A percentile compares a stretch with the other conserved stretches of the same genome.
Evolutionary conservation across 2,797 vertebrate genomes (phyloP).

Genomic region (Peromyscus attwateri): DNA sequence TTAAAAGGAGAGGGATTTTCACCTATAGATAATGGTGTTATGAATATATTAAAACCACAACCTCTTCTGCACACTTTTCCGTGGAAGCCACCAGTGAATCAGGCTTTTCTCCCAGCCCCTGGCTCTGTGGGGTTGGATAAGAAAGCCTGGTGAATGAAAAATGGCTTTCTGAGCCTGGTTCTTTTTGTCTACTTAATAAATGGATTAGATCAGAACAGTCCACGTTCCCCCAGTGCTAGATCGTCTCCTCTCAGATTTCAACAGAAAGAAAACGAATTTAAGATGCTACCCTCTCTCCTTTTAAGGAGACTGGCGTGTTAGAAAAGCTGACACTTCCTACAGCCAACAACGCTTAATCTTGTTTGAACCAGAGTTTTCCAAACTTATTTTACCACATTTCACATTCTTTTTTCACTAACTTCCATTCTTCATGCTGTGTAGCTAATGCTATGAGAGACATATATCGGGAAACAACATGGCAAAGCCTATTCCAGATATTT

Average conservation of each 20-base stretch:
- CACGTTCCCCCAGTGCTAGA: background rate
- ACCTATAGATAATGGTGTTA: background rate
- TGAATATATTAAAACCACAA: background rate
- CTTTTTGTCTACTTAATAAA: background rate
- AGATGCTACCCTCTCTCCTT: background rate
- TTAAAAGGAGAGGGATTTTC: background rate
- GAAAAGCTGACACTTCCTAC: background rate
- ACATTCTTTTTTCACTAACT: background rate
- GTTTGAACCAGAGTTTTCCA: slow-evolving; percentile 36
- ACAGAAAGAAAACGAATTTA: background rate
- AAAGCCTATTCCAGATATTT: slow-evolving; percentile 2
- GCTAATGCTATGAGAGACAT: background rate
- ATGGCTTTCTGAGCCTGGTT: background rate
- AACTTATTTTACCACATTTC: slow-evolving; percentile 37
- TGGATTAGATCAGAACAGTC: background rate
- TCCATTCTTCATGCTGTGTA: background rate
- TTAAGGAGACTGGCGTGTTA: background rate
- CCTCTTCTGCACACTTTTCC: background rate
- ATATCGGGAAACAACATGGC: background rate
- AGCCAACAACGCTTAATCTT: slow-evolving; percentile 3
- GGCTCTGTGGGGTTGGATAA: background rate
- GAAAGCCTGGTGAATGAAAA: background rate
- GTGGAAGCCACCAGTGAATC: too few species aligned
- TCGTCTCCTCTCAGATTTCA: background rate
- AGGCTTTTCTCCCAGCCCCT: background rate